These are phyloP conservation scores for Brachypalpus laphriformis DNA, from an alignment of 2,888 invertebrate species.

Conservation along the genomic window DNA sequence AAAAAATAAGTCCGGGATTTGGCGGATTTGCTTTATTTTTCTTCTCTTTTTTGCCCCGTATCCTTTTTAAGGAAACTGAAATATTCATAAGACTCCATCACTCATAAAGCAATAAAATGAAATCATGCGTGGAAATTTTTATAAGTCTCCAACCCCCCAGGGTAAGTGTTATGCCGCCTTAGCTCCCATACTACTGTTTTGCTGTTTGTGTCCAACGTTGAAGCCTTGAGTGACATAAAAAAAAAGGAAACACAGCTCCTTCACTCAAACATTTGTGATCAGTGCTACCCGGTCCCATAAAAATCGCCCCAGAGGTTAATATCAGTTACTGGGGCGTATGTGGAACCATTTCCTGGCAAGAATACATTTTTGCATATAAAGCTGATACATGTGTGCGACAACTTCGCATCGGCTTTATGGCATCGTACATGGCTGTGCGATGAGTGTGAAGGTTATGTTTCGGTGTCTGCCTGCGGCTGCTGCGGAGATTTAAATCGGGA, in stretches of 20 bases:
- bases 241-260: not conserved
- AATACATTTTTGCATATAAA: constrained; percentile 53
- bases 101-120: constrained; percentile 82
- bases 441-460: constrained; percentile 45
- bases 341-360: constrained; percentile 49
- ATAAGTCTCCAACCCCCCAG: constrained; percentile 76
- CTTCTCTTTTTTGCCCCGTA: constrained; percentile 1
- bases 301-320: constrained; percentile 71
- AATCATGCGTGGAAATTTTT: constrained; percentile 83
- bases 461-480: constrained; percentile 38
- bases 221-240: constrained; percentile 55
- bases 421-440: not conserved
- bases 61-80: constrained; percentile 65
- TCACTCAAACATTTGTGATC: constrained; percentile 53
- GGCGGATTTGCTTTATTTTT: constrained; percentile 37
- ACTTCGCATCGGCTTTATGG: constrained; percentile 19
- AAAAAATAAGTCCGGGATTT: constrained; percentile 58
- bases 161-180: constrained; percentile 19
- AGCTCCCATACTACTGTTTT: not conserved
- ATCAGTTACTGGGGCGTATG: constrained; percentile 70
- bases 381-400: constrained; percentile 49
- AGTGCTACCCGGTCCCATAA: constrained; percentile 34
- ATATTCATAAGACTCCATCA: constrained; percentile 75
- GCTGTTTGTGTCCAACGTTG: constrained; percentile 50
- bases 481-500: constrained; percentile 46